Evolutionary conservation across 2,113 vertebrate genomes (phyloP).

Genomic region (Sylvilagus bachmani): DNA sequence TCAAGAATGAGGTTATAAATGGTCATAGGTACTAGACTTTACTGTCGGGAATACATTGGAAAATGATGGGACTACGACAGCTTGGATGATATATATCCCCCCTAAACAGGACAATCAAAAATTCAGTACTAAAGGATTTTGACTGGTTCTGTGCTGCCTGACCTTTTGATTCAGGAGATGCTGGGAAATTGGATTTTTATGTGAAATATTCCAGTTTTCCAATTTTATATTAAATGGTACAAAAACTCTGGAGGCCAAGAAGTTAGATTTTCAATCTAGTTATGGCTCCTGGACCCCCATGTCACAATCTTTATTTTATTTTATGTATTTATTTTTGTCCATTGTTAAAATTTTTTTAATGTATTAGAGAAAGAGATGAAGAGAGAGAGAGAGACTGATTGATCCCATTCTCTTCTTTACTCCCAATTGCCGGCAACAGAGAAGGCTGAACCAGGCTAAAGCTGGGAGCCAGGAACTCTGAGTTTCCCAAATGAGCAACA

Average conservation of each 20-base stretch:
- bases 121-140: not conserved
- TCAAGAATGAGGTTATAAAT: not conserved
- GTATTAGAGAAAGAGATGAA: no score
- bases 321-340: not conserved
- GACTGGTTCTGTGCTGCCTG: not conserved
- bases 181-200: conserved; percentile 2
- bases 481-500: no score
- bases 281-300: not conserved
- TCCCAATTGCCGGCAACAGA: no score
- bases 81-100: not conserved
- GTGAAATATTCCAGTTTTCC: not conserved
- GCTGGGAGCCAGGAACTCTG: no score
- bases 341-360: no score
- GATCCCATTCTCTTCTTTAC: no score
- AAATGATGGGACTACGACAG: not conserved
- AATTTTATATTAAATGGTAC: not conserved
- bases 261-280: not conserved
- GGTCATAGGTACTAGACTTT: not conserved
- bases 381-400: no score
- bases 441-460: no score
- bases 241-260: not conserved
- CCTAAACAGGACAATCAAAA: not conserved
- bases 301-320: not conserved
- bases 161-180: not conserved
- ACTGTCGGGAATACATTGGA: fast-evolving